Evolutionary conservation across 2,113 vertebrate genomes (phyloP).

Genomic region (Toxotes chatareus): DNA sequence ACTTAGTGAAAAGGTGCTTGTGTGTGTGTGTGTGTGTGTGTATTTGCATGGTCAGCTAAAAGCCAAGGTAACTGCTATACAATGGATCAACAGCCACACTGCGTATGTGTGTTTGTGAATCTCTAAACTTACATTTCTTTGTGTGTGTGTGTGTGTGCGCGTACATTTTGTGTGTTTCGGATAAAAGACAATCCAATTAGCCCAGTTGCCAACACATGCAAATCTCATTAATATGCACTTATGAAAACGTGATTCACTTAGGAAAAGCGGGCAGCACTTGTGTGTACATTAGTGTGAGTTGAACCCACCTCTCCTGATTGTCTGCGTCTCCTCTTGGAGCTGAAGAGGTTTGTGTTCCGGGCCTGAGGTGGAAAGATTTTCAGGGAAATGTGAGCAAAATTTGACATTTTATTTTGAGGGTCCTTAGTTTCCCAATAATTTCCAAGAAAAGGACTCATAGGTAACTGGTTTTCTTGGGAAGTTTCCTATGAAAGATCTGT

Average conservation of each 20-base stretch:
- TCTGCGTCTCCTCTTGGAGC: slow-evolving; percentile 89
- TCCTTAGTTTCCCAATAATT: background rate
- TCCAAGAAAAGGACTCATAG: background rate
- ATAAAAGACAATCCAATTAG: slow-evolving; percentile 67
- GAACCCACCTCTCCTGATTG: slow-evolving; percentile 87
- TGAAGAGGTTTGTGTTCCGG: slow-evolving; percentile 40
- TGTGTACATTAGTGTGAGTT: slow-evolving; percentile 16
- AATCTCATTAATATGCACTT: slow-evolving; percentile 78
- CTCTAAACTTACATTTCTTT: slow-evolving; percentile 17
- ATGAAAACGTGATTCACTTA: slow-evolving; percentile 48
- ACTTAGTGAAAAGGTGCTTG: slow-evolving; percentile 46
- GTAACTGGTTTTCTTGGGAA: background rate
- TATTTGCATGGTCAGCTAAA: slow-evolving; percentile 52
- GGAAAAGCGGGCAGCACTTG: slow-evolving; percentile 23
- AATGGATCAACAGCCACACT: slow-evolving; percentile 1
- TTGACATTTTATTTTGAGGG: background rate
- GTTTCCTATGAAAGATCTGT: background rate
- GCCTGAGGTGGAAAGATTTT: slow-evolving; percentile 39
- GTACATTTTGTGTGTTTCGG: slow-evolving; percentile 6
- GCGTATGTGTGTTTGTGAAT: slow-evolving; percentile 17
- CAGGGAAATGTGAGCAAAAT: background rate
- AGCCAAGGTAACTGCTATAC: slow-evolving; percentile 17
- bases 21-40: slow-evolving; percentile 12
- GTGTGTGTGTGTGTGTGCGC: background rate
- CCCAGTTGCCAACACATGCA: slow-evolving; percentile 61